Base-by-base conservation (phyloP, 64 coral and sea anemone genomes). In the Montipora capricornis region DNA sequence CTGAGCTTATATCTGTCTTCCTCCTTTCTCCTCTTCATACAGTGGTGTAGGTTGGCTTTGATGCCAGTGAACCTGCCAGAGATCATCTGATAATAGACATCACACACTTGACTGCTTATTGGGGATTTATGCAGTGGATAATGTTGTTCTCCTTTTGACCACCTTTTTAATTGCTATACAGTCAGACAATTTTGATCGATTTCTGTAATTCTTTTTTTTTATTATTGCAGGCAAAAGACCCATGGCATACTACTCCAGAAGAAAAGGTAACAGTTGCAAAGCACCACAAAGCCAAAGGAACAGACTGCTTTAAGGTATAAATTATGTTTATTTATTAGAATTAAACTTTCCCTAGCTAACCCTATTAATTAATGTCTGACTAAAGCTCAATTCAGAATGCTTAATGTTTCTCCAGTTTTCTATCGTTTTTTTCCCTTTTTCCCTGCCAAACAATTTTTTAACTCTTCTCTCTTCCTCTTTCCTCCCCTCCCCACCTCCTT, bases 261-360 rank as follows among this genome's bases (percentile, higher is more conserved):
- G 81, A 84, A 20, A 84, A 84, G 26, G 3, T 84, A 16, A 10
- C 59, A 16, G n/a, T 84, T 10, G 81, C 81, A 13, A 67, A 16
- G 46, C 81, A 84, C 5, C 81, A 84, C 19, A 84, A 84, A 84
- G 44, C 60, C 44, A 84, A 84, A 69, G 81, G 81, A 68, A 84
- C 81, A 46, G 81, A 84, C 26, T 84, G 81, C 61, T 84, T 68
- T 47, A 84, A 84, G 81, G 81, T 84, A 10, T 8, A 10, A n/a
- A n/a, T n/a, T n/a, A 10, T 4, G 2, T 59, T 6, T 13, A 59
- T 13, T 12, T 15, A 4, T 68, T 59, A 13, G 57, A n/a, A 1
- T 68, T 19, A 17, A 15, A 68, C 64, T 19, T 68, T 68, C 0
- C 10, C 0, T 57, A 11, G 53, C 10, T 57, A 8, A 57, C 53